phyloP scores from a whole-genome alignment of 1,140 invertebrate genomes.

The Orchesella cincta region DNA sequence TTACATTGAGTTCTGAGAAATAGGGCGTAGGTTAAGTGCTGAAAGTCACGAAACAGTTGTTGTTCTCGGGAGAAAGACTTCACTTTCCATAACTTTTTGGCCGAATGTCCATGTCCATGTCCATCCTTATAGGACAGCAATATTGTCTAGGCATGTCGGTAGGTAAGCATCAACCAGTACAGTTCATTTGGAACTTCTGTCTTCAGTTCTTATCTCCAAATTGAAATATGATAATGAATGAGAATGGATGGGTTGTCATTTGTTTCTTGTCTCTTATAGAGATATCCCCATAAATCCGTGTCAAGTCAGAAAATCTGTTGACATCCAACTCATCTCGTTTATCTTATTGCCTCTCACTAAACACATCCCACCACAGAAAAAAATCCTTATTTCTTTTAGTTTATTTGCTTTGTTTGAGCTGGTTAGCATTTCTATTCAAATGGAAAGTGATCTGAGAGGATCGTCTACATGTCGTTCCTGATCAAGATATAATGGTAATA shows the following conservation, averaged over 20 bases:
- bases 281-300: constrained; percentile 18
- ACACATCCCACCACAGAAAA: neutral
- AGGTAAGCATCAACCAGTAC: too few species aligned
- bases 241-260: constrained; percentile 26
- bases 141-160: too few species aligned
- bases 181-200: too few species aligned
- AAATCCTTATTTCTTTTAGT: neutral
- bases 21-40: too few species aligned
- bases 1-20: too few species aligned
- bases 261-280: constrained; percentile 24
- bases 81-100: too few species aligned
- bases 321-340: constrained; percentile 26
- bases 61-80: too few species aligned
- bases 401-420: neutral
- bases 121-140: too few species aligned
- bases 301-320: constrained; percentile 28
- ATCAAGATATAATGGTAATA: neutral
- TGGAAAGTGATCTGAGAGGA: neutral
- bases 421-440: neutral
- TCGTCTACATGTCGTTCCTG: neutral
- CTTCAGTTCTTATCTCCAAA: constrained; percentile 10
- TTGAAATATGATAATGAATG: constrained; percentile 28
- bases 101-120: too few species aligned
- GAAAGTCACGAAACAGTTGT: too few species aligned
- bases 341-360: neutral